Evolutionary conservation across 2,888 invertebrate genomes (phyloP).

Genomic region (Aspidapion aeneum): DNA sequence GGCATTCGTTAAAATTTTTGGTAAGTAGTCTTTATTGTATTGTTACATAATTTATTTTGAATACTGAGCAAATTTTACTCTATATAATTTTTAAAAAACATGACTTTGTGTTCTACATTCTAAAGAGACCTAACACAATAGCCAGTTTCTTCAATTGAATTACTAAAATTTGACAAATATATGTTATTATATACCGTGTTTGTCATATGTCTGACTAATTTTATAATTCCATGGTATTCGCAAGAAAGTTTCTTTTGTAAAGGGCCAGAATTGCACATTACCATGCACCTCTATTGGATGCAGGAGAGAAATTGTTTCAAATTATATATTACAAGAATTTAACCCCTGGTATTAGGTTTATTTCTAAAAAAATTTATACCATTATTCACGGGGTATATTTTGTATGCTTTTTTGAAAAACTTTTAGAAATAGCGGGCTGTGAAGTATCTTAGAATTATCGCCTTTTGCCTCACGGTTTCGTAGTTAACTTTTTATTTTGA

Average conservation of each 20-base stretch:
- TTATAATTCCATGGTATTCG: neutral
- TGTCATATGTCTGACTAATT: neutral
- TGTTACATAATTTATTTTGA: too few species aligned
- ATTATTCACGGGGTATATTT: constrained; percentile 1
- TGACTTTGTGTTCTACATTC: too few species aligned
- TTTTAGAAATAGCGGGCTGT: neutral
- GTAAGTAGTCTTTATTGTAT: too few species aligned
- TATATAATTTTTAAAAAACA: too few species aligned
- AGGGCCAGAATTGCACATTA: neutral
- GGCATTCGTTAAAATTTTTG: too few species aligned
- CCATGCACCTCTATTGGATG: neutral
- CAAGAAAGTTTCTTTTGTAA: neutral
- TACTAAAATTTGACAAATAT: neutral
- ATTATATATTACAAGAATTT: neutral
- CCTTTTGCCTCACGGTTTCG: too few species aligned
- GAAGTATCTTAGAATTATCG: too few species aligned
- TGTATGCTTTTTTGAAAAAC: constrained; percentile 5
- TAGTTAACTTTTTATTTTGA: too few species aligned
- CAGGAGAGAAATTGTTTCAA: constrained; percentile 1
- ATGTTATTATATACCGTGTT: neutral
- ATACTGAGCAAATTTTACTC: too few species aligned
- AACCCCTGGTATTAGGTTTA: constrained; percentile 20
- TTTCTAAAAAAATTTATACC: constrained; percentile 14
- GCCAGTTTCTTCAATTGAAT: neutral
- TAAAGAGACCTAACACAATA: neutral